phyloP scores from a whole-genome alignment of 2,113 vertebrate species.

The Octodon degus region DNA sequence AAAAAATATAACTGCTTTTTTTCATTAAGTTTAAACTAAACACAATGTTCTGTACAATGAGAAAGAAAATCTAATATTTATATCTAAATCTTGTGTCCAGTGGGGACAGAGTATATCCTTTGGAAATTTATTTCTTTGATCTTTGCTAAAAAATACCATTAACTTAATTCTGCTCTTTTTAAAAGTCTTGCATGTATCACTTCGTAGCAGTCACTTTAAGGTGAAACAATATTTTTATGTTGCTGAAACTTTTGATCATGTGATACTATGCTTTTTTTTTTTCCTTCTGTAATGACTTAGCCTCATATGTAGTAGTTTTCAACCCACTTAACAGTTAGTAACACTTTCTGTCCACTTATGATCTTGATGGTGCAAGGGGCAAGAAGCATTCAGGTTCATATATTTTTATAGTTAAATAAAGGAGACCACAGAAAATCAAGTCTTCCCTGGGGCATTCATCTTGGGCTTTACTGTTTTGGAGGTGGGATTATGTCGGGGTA shows the following conservation, averaged over 20 bases:
- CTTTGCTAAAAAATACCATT: slow-evolving; percentile 73
- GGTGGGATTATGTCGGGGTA: neutral
- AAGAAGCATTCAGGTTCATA: neutral
- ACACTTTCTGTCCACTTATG: neutral
- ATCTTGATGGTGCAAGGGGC: neutral
- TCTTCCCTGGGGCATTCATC: neutral
- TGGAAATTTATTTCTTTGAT: slow-evolving; percentile 64
- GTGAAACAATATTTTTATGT: slow-evolving; percentile 50
- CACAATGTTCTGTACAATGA: slow-evolving; percentile 54
- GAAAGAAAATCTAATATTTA: slow-evolving; percentile 71
- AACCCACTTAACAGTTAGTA: neutral
- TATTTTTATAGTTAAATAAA: neutral
- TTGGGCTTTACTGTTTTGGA: slow-evolving; percentile 29
- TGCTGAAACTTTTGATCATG: neutral
- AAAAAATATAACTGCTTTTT: slow-evolving; percentile 48
- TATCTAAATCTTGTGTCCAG: slow-evolving; percentile 50
- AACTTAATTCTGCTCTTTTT: slow-evolving; percentile 67
- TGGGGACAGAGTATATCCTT: slow-evolving; percentile 63
- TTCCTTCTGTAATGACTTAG: neutral
- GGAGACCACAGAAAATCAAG: neutral
- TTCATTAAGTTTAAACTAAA: slow-evolving; percentile 68
- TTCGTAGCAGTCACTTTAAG: neutral
- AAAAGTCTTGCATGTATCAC: slow-evolving; percentile 2
- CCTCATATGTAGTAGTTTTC: neutral
- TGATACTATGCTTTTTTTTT: neutral